Percentiles rank a stretch among this genome's conserved stretches.
These are phyloP conservation scores for Rhinoraja longicauda DNA, from an alignment of 2,797 vertebrate species.

Conservation along the genomic window DNA sequence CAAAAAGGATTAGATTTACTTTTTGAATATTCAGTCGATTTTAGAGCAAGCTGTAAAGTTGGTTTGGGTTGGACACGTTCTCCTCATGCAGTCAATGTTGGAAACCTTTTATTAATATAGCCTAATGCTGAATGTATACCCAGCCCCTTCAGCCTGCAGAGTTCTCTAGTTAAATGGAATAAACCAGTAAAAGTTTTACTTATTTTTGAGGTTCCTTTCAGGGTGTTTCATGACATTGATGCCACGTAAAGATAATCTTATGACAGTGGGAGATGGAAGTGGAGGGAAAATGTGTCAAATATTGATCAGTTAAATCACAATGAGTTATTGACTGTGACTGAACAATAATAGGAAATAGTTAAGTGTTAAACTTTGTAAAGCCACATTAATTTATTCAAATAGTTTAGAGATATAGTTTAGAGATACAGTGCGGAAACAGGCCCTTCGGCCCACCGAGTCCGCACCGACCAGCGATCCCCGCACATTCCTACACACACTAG, in stretches of 20 bases:
- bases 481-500: too few relatives aligned
- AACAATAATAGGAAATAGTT: constrained; percentile 28
- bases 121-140: background rate
- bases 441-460: too few relatives aligned
- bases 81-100: background rate
- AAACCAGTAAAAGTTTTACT: background rate
- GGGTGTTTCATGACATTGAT: background rate
- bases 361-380: background rate
- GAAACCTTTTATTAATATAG: background rate
- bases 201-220: background rate
- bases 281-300: constrained; percentile 29
- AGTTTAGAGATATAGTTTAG: too few relatives aligned
- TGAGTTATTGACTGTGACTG: constrained; percentile 14
- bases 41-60: background rate
- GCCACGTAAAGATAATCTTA: background rate
- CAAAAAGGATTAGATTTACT: background rate
- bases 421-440: too few relatives aligned
- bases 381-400: constrained; percentile 6
- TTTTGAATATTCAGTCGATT: background rate
- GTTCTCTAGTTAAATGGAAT: background rate
- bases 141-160: background rate
- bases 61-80: background rate
- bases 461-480: too few relatives aligned
- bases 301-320: background rate
- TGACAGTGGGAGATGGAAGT: background rate